Conservation (phyloP, 2,113 vertebrate species). For the Manacus vitellinus region DNA sequence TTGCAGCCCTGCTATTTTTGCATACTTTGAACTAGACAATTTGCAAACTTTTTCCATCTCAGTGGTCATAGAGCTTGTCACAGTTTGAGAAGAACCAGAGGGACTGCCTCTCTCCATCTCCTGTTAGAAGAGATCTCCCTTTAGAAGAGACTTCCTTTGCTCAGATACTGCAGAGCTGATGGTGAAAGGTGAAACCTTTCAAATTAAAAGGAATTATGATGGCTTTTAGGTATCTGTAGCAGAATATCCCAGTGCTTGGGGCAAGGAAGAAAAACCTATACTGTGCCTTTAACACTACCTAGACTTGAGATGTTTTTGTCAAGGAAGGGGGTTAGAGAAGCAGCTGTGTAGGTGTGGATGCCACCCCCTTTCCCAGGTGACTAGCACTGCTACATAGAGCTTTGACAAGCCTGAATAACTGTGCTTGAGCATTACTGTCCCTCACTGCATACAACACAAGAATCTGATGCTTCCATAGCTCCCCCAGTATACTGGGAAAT, state of each 20-base stretch:
- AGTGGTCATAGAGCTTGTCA: neutral
- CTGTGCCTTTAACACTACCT: neutral
- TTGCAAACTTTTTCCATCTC: slow-evolving; percentile 40
- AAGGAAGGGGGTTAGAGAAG: neutral
- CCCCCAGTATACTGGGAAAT: neutral
- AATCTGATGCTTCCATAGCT: neutral
- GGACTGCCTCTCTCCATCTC: neutral
- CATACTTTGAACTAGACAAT: neutral
- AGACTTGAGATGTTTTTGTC: neutral
- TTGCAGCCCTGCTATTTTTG: slow-evolving; percentile 28
- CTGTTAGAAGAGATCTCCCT: neutral
- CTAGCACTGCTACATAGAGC: neutral
- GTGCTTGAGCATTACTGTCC: neutral
- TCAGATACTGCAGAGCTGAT: neutral
- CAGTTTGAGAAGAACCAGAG: slow-evolving; percentile 32
- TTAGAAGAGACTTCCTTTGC: neutral
- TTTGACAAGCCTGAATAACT: neutral
- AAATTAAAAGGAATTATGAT: neutral
- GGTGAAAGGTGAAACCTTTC: neutral
- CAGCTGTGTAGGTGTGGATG: neutral
- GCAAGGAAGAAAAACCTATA: neutral
- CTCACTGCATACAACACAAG: neutral
- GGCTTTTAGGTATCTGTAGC: neutral
- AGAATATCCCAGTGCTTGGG: neutral
- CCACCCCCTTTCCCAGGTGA: neutral